Conservation (phyloP, 1,140 invertebrate genomes). For the Drosophila fuyamai region DNA sequence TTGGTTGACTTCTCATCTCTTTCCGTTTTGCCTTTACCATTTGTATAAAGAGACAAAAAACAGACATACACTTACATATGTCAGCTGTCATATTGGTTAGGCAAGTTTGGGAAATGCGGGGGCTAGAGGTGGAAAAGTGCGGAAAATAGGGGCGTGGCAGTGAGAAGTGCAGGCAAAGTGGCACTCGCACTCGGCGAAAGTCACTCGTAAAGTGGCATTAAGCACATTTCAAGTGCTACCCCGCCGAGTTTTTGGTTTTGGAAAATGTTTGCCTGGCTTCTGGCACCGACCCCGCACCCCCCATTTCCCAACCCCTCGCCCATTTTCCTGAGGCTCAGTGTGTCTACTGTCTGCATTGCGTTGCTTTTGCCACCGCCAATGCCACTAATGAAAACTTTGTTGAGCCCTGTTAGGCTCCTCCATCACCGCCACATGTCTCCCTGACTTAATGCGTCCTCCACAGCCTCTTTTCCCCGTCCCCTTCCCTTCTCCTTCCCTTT, state of each 20-base stretch:
- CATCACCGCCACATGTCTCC: slow-evolving; percentile 62
- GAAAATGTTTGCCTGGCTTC: slow-evolving; percentile 69
- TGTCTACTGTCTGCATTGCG: slow-evolving; percentile 38
- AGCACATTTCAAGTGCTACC: slow-evolving; percentile 76
- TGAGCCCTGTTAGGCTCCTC: slow-evolving; percentile 75
- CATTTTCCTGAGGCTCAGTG: neutral
- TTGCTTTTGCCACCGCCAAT: slow-evolving; percentile 58
- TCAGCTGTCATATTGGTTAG: slow-evolving; percentile 78
- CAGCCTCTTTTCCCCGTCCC: neutral
- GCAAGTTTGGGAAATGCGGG: slow-evolving; percentile 18
- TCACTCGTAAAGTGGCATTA: slow-evolving; percentile 82
- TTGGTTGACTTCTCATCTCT: slow-evolving; percentile 9
- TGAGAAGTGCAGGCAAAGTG: slow-evolving; percentile 68
- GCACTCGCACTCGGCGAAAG: slow-evolving; percentile 77
- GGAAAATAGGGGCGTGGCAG: slow-evolving; percentile 12
- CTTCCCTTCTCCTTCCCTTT: neutral
- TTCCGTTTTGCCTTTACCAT: slow-evolving; percentile 23
- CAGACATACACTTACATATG: slow-evolving; percentile 73
- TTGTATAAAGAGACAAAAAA: slow-evolving; percentile 48
- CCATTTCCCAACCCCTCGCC: neutral
- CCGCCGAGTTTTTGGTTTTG: slow-evolving; percentile 64
- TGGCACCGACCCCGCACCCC: neutral
- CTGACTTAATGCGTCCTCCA: slow-evolving; percentile 48
- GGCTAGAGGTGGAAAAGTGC: neutral
- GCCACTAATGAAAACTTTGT: slow-evolving; percentile 79